Evolutionary conservation across 2,797 vertebrate species (phyloP), one percentile per base, ranked within the genome.

Genomic region (Girardinus metallicus): DNA sequence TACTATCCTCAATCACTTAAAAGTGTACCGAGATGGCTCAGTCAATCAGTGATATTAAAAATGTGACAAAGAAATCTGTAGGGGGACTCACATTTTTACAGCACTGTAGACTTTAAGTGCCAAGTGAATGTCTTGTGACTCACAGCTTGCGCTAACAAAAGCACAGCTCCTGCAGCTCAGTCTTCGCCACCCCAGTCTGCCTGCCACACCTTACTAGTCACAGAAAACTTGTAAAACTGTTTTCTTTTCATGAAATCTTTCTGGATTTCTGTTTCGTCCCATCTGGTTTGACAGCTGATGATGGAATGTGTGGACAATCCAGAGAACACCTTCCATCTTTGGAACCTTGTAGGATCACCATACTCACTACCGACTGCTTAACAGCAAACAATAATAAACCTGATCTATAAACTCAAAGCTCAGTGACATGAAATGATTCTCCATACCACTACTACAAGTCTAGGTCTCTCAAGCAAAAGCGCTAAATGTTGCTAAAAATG

Each of bases 241-340:
- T 57, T 57, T 83, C 77, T 88, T 89, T 86, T 85, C 87, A 31
- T 18, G 34, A 80, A 71, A 31, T 74, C 77, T 68, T 72, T 76
- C 21, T 79, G 49, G 29, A 7, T 66, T 21, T 77, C 72, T 75
- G 16, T 64, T 83, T 78, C 76, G 78, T 83, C 72, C 18, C 47
- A 76, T 90, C 75, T 87, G 89, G 77, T 88, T 82, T 86, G 88
- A 64, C 29, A 57, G 77, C 6, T 68, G 87, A 88, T 88, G 94
- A 93, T 93, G 96, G 97, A 97, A 97, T 97, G 96, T 96, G 91
- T 80, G 91, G 90, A 88, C 90, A 21, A 88, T 91, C 83, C 66
- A 78, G 86, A 88, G 53, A 62, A 74, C 60, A 23, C 26, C 39
- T 73, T 76, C 26, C 51, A 64, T 53, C 46, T 49, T 62, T 53